Percentiles rank a stretch among this genome's conserved stretches.
Evolutionary conservation across 2,888 invertebrate species (phyloP).

Genomic region (Buathra laborator): DNA sequence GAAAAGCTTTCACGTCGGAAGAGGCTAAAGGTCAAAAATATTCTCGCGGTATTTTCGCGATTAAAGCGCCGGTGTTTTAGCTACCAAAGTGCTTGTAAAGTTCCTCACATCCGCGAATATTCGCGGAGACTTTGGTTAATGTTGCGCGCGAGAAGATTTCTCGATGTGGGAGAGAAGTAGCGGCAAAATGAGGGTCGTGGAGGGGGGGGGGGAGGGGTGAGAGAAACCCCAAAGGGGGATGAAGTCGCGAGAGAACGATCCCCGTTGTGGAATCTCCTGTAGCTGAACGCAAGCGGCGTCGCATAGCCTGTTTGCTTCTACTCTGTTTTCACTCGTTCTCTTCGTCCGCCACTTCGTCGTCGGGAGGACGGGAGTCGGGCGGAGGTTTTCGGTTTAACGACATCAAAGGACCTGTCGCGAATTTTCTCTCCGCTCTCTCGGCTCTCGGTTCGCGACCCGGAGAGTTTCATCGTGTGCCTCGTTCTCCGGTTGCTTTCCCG

Average conservation of each 20-base stretch:
- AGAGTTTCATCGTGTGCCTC: conserved; percentile 58
- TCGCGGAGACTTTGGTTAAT: conserved; percentile 50
- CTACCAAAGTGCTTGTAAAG: neutral
- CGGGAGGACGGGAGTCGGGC: conserved; percentile 26
- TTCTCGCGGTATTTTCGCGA: conserved; percentile 51
- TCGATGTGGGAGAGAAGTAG: conserved; percentile 17
- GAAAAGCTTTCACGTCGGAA: conserved; percentile 46
- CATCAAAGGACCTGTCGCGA: conserved; percentile 79
- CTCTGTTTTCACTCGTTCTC: conserved; percentile 39
- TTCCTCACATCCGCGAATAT: conserved; percentile 34
- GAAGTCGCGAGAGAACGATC: conserved; percentile 24
- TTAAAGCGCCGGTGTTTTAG: conserved; percentile 16
- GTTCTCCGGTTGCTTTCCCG: conserved; percentile 49
- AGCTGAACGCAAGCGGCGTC: conserved; percentile 18
- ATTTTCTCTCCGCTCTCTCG: conserved; percentile 70
- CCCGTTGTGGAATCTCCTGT: conserved; percentile 33
- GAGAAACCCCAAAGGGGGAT: neutral
- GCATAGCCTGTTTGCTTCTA: conserved; percentile 33
- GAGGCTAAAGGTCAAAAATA: conserved; percentile 57
- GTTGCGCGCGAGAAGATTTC: conserved; percentile 52
- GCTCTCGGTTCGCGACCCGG: conserved; percentile 64
- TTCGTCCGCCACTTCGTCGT: conserved; percentile 24
- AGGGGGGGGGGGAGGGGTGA: neutral
- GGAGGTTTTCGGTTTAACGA: conserved; percentile 79
- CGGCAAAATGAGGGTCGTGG: neutral